phyloP scores from a whole-genome alignment of 2,113 vertebrate genomes.

The Bujurquina vittata region DNA sequence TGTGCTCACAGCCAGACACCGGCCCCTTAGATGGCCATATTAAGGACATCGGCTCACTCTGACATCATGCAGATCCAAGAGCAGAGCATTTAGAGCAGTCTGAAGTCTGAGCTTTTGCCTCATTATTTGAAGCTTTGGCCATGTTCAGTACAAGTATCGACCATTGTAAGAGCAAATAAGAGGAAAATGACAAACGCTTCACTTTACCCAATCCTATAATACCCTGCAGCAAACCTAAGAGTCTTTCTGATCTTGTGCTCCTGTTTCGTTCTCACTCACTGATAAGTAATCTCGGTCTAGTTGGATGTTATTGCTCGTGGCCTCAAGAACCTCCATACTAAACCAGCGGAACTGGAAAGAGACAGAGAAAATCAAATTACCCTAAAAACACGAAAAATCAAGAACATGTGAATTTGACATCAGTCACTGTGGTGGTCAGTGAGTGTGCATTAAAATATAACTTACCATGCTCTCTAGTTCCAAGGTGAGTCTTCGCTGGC shows the following conservation, averaged over 20 bases:
- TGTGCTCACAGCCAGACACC: background rate
- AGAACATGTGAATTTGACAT: background rate
- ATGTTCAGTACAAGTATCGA: background rate
- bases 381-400: background rate
- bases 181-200: background rate
- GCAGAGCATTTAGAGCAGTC: background rate
- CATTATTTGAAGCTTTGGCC: background rate
- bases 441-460: constrained; percentile 20
- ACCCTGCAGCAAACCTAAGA: background rate
- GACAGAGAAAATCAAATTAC: background rate
- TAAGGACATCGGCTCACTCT: too few relatives aligned
- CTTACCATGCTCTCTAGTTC: constrained; percentile 90
- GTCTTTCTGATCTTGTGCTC: background rate
- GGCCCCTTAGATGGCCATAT: too few relatives aligned
- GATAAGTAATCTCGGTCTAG: constrained; percentile 89
- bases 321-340: constrained; percentile 86
- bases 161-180: background rate
- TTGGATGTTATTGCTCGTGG: constrained; percentile 90
- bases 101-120: background rate
- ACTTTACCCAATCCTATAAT: background rate
- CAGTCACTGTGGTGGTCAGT: background rate
- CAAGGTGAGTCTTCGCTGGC: constrained; percentile 84
- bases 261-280: constrained; percentile 78
- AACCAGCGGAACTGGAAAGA: constrained; percentile 87
- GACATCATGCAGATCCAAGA: background rate